phyloP scores from a whole-genome alignment of 2,113 vertebrate genomes.

The Tragelaphus strepsiceros region DNA sequence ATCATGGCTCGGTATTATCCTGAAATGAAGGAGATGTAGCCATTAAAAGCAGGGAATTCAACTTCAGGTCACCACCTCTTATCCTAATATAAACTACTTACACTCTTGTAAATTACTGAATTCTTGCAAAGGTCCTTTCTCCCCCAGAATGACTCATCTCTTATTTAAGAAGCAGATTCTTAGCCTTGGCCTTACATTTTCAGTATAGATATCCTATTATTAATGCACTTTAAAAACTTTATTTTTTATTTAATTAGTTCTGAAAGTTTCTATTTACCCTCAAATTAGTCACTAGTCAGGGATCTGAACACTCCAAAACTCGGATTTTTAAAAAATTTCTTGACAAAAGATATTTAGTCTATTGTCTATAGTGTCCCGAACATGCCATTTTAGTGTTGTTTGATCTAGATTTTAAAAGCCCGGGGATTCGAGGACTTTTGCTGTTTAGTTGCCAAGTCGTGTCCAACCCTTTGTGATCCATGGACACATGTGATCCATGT shows the following conservation, averaged over 20 bases:
- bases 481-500: neutral
- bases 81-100: neutral
- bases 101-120: neutral
- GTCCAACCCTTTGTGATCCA: neutral
- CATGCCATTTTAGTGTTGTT: constrained; percentile 10
- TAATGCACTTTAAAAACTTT: neutral
- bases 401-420: neutral
- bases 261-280: neutral
- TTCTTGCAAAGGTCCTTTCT: neutral
- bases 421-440: neutral
- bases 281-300: neutral
- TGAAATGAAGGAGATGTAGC: neutral
- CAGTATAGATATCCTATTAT: neutral
- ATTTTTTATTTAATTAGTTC: constrained; percentile 15
- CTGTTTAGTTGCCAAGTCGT: neutral
- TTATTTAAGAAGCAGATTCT: neutral
- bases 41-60: neutral
- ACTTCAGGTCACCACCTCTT: neutral
- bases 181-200: neutral
- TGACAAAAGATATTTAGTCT: neutral
- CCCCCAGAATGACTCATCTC: neutral
- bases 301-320: neutral
- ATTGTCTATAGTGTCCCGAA: neutral
- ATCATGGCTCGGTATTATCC: neutral
- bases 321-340: neutral